Conservation (phyloP, 2,888 invertebrate genomes). For the Orchesella flavescens region DNA sequence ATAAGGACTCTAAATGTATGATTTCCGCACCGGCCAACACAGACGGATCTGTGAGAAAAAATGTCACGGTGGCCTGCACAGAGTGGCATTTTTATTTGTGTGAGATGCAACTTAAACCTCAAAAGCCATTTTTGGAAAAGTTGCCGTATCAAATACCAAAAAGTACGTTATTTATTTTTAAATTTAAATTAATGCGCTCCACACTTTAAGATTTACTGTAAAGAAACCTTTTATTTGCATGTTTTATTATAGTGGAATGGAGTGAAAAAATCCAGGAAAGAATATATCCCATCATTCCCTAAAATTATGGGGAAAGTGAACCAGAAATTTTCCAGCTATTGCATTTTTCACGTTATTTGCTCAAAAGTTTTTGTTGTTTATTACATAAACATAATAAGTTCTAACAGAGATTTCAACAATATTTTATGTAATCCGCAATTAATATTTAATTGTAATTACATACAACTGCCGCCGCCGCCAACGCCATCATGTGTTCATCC, state of each 20-base stretch:
- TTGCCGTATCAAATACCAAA: neutral
- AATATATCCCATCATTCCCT: conserved; percentile 6
- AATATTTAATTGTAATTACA: too few relatives aligned
- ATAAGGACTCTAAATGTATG: neutral
- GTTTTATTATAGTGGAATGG: conserved; percentile 24
- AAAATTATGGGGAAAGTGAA: neutral
- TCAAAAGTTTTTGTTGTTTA: too few relatives aligned
- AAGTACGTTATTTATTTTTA: neutral
- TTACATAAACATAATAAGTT: too few relatives aligned
- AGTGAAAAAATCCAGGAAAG: neutral
- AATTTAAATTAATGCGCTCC: too few relatives aligned
- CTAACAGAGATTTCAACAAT: too few relatives aligned
- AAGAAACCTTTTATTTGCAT: neutral
- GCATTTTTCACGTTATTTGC: too few relatives aligned
- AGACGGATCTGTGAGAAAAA: neutral
- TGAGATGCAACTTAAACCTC: conserved; percentile 1
- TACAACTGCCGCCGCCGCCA: too few relatives aligned
- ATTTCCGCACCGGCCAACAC: neutral
- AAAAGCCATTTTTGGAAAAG: neutral
- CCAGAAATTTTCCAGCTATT: too few relatives aligned
- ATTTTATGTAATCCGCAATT: too few relatives aligned
- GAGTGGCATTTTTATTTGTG: conserved; percentile 51
- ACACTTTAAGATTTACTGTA: too few relatives aligned
- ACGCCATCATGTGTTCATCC: too few relatives aligned
- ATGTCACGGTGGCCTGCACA: conserved; percentile 3